A percentile compares a stretch with the other conserved stretches of the same genome.
Conservation (phyloP, 2,113 vertebrate genomes). For the Boleophthalmus pectinirostris region DNA sequence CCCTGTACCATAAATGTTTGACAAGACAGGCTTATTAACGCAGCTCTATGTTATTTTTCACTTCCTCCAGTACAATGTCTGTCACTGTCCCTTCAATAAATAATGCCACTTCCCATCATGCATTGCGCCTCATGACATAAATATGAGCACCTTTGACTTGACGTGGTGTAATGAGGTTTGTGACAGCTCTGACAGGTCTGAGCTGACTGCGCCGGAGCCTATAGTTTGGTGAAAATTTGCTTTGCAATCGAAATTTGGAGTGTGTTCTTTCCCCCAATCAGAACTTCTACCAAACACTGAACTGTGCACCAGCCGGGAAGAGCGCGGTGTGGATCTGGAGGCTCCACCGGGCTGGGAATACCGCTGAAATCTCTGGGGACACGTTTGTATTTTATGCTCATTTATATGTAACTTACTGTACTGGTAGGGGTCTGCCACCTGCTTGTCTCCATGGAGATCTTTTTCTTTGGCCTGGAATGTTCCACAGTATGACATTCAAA, state of each 20-base stretch:
- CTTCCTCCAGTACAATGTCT: constrained; percentile 62
- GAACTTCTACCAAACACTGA: constrained; percentile 26
- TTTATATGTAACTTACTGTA: neutral
- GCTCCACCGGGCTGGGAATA: too few species aligned
- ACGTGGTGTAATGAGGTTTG: constrained; percentile 66
- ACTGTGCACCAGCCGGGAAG: neutral
- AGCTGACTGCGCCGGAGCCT: constrained; percentile 51
- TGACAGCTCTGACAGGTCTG: constrained; percentile 63
- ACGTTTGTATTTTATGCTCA: neutral
- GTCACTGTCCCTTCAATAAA: constrained; percentile 69
- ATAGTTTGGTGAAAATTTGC: constrained; percentile 44
- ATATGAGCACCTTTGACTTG: constrained; percentile 69
- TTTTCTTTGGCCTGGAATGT: too few species aligned
- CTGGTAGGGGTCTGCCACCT: too few species aligned
- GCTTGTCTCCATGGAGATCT: too few species aligned
- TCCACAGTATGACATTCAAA: neutral
- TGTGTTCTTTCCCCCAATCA: constrained; percentile 30
- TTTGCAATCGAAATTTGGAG: constrained; percentile 48
- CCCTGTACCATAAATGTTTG: constrained; percentile 71
- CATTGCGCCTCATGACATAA: constrained; percentile 57
- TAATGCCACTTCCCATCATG: constrained; percentile 57
- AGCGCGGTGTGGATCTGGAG: neutral
- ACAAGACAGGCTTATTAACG: constrained; percentile 68
- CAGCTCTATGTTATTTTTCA: constrained; percentile 55
- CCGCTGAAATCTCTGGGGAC: too few species aligned